Conservation (phyloP, 2,113 vertebrate genomes). For the Mixornis gularis region DNA sequence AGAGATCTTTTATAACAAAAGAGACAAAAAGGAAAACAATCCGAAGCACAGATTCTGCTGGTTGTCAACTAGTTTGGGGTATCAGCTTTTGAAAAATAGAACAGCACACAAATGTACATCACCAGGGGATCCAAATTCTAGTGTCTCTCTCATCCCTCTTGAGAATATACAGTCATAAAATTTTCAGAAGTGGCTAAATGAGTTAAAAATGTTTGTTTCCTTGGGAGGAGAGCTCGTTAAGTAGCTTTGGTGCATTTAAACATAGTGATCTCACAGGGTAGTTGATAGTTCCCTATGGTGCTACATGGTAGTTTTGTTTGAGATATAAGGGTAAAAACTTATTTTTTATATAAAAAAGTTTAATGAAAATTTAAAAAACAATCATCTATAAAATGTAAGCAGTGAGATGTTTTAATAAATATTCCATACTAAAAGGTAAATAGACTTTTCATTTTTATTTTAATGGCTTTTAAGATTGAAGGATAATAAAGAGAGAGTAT, state of each 20-base stretch:
- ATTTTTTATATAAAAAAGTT: background rate
- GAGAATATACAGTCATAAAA: background rate
- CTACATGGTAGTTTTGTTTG: background rate
- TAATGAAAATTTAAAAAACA: background rate
- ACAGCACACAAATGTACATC: background rate
- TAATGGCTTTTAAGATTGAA: background rate
- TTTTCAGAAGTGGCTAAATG: background rate
- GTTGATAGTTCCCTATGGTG: background rate
- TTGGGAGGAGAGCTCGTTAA: background rate
- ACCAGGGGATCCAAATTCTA: background rate
- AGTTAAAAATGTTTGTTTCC: background rate
- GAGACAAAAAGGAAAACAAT: background rate
- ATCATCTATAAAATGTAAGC: background rate
- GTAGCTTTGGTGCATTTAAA: background rate
- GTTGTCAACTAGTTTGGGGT: background rate
- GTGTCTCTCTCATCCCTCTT: background rate
- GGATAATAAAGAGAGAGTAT: background rate
- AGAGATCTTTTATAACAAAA: background rate
- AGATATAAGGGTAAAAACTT: background rate
- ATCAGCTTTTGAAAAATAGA: background rate
- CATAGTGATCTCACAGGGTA: background rate
- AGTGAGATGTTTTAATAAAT: background rate
- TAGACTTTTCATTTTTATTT: background rate
- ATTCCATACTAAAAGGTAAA: background rate
- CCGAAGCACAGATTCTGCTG: background rate